These are phyloP conservation scores for Strongylocentrotus purpuratus DNA, from an alignment of 35 echinoderm and acorn worm genomes.

Conservation along the genomic window DNA sequence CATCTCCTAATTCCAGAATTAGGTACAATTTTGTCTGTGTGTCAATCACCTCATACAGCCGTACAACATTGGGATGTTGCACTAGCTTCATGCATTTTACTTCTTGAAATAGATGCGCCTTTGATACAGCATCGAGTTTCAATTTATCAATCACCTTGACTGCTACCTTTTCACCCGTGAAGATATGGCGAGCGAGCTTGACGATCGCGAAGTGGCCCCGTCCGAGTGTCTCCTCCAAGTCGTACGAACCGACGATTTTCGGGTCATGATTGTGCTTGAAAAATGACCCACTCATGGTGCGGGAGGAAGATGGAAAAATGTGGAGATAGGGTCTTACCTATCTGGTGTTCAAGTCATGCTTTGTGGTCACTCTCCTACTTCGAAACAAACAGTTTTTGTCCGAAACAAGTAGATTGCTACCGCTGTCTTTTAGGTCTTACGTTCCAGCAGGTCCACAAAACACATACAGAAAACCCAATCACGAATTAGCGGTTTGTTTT, in stretches of 20 bases:
- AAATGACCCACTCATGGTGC: constrained; percentile 83
- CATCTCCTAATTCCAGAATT: constrained; percentile 97
- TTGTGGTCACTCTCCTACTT: neutral
- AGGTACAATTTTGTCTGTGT: constrained; percentile 96
- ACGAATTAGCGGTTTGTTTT: too few relatives aligned
- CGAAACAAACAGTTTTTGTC: neutral
- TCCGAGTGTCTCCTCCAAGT: constrained; percentile 92
- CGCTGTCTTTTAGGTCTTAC: neutral
- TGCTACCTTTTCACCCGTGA: constrained; percentile 97
- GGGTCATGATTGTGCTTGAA: constrained; percentile 83
- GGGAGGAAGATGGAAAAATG: constrained; percentile 13
- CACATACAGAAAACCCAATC: neutral
- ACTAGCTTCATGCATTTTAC: constrained; percentile 98
- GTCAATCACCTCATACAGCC: constrained; percentile 98
- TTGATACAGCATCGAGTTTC: constrained; percentile 91
- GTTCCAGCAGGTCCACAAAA: neutral
- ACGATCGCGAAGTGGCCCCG: constrained; percentile 99
- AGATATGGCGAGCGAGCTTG: constrained; percentile 94
- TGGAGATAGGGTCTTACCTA: constrained; percentile 47
- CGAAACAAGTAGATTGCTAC: neutral
- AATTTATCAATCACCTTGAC: constrained; percentile 99
- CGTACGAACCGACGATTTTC: constrained; percentile 97
- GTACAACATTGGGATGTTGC: constrained; percentile 95
- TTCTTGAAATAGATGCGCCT: constrained; percentile 95
- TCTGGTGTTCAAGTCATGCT: constrained; percentile 35